These are phyloP conservation scores for Bambusicola thoracicus DNA, from an alignment of 2,113 vertebrate genomes.

Conservation along the genomic window DNA sequence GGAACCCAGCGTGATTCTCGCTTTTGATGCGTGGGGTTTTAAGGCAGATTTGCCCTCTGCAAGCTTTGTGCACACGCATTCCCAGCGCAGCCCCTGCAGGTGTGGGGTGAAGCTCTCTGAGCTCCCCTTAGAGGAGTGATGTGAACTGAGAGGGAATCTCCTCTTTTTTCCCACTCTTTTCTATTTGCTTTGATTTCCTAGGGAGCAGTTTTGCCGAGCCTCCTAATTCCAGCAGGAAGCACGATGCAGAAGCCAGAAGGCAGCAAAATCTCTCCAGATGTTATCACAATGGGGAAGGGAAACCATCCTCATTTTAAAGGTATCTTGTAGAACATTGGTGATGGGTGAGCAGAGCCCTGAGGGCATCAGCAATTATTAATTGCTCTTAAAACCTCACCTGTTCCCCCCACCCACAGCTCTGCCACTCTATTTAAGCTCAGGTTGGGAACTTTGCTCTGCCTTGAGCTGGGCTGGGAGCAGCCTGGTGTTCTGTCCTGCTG, in stretches of 20 bases:
- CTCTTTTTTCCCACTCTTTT: background rate
- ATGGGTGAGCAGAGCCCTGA: background rate
- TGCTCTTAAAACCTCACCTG: background rate
- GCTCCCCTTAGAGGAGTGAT: background rate
- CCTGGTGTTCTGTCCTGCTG: too few species aligned
- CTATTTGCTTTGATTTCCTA: background rate
- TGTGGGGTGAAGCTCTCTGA: background rate
- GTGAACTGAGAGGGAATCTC: background rate
- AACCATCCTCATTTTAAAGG: constrained; percentile 15
- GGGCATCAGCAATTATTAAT: rapidly evolving
- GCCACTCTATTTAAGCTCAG: background rate
- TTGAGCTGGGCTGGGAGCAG: background rate
- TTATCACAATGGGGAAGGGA: constrained; percentile 13
- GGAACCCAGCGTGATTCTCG: background rate
- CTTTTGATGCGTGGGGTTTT: background rate
- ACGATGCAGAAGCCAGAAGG: constrained; percentile 50
- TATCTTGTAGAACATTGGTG: background rate
- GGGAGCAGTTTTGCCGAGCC: constrained; percentile 7
- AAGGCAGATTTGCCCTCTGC: background rate
- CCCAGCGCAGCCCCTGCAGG: background rate
- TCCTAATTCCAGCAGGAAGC: constrained; percentile 59
- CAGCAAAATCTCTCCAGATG: constrained; percentile 68
- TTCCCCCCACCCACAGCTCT: rapidly evolving
- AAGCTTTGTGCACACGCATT: background rate
- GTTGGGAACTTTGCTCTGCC: background rate